Evolutionary conservation across 2,888 invertebrate species (phyloP).

Genomic region (Diloba caeruleocephala): DNA sequence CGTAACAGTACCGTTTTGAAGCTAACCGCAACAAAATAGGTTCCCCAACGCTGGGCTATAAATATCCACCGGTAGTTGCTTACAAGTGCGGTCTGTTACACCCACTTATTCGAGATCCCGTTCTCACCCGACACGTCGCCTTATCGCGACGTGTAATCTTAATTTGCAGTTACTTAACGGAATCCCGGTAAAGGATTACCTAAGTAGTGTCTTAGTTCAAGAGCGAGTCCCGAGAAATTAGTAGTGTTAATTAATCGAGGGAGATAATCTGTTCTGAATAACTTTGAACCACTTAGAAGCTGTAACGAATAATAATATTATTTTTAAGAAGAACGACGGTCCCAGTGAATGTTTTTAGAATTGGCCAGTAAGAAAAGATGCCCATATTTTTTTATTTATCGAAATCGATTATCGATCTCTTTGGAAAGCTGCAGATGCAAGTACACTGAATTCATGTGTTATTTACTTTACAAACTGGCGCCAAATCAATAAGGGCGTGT

Average conservation of each 20-base stretch:
- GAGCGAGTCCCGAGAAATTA: slow-evolving; percentile 45
- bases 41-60: slow-evolving; percentile 28
- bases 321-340: no score
- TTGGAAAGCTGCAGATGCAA: no score
- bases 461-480: no score
- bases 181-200: slow-evolving; percentile 54
- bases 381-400: no score
- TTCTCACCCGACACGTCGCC: slow-evolving; percentile 50
- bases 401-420: no score
- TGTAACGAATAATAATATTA: not conserved
- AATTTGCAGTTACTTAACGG: slow-evolving; percentile 58
- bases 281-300: slow-evolving; percentile 11
- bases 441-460: no score
- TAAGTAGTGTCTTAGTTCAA: slow-evolving; percentile 52
- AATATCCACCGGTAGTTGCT: slow-evolving; percentile 33
- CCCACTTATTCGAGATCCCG: slow-evolving; percentile 53
- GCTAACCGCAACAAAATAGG: slow-evolving; percentile 21
- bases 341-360: no score
- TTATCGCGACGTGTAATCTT: slow-evolving; percentile 55
- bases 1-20: slow-evolving; percentile 30
- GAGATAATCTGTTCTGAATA: slow-evolving; percentile 21
- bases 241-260: slow-evolving; percentile 46
- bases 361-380: no score
- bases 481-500: no score
- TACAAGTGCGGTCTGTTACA: slow-evolving; percentile 41